phyloP scores from a whole-genome alignment of 2,888 invertebrate genomes.

The Allacma fusca region DNA sequence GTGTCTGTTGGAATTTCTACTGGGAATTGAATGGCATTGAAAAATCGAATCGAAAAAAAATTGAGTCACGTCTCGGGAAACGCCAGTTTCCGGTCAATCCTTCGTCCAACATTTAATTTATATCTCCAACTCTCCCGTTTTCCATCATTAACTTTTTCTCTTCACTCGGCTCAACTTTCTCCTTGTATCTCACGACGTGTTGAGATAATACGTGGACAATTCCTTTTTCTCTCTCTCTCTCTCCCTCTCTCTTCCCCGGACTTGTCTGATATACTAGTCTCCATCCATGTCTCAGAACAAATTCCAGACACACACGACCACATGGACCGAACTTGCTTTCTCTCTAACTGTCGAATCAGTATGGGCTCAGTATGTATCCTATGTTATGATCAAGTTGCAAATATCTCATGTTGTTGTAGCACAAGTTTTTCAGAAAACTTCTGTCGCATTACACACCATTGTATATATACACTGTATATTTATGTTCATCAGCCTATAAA shows the following conservation, averaged over 20 bases:
- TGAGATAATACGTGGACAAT: conserved; percentile 47
- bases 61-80: conserved; percentile 51
- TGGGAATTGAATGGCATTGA: conserved; percentile 46
- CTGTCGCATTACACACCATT: no score
- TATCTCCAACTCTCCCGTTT: conserved; percentile 50
- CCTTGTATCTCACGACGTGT: conserved; percentile 32
- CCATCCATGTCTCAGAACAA: neutral
- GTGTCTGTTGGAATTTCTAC: conserved; percentile 25
- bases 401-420: no score
- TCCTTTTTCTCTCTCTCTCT: conserved; percentile 19
- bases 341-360: no score
- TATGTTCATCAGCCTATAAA: no score
- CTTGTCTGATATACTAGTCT: neutral
- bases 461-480: no score
- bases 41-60: conserved; percentile 47
- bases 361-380: no score
- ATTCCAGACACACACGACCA: conserved; percentile 1
- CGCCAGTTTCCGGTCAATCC: conserved; percentile 48
- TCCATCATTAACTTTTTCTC: conserved; percentile 50
- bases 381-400: no score
- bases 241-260: neutral
- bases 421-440: no score
- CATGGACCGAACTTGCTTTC: neutral
- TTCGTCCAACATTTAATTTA: conserved; percentile 50
- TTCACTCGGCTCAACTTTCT: conserved; percentile 22